phyloP scores from a whole-genome alignment of 2,113 vertebrate genomes.

The Ginglymostoma cirratum region DNA sequence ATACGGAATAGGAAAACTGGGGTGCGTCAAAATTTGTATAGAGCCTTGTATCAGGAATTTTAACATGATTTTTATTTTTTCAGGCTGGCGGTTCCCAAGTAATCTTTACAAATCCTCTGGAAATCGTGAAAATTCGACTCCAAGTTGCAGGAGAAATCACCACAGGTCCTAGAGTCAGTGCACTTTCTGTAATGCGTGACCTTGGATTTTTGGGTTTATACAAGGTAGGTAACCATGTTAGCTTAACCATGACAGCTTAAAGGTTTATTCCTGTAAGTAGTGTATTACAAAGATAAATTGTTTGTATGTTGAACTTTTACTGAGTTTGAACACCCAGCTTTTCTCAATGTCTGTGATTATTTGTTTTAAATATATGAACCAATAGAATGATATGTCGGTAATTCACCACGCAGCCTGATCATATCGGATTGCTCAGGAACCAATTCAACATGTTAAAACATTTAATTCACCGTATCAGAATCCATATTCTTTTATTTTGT shows the following conservation, averaged over 20 bases:
- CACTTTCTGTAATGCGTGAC: constrained; percentile 65
- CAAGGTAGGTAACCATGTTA: constrained; percentile 56
- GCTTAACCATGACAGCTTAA: background rate
- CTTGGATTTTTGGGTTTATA: constrained; percentile 70
- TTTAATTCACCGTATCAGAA: background rate
- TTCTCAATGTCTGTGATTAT: background rate
- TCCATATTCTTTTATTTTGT: background rate
- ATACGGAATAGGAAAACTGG: background rate
- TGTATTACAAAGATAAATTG: background rate
- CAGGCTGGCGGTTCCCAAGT: constrained; percentile 74
- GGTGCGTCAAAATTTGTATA: background rate
- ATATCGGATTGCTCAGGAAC: background rate
- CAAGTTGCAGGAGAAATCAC: constrained; percentile 90
- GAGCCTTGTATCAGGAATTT: background rate
- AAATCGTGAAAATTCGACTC: constrained; percentile 96
- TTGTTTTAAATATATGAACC: background rate
- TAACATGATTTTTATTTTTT: constrained; percentile 38
- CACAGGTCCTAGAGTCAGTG: constrained; percentile 69
- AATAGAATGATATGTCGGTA: background rate
- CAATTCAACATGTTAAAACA: background rate
- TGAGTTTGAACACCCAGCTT: background rate
- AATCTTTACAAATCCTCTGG: constrained; percentile 73
- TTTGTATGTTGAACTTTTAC: background rate
- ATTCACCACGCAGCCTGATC: background rate
- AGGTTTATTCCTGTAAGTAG: background rate